Base-by-base conservation (phyloP, 35 echinoderm and acorn worm genomes). In the Eucidaris tribuloides region DNA sequence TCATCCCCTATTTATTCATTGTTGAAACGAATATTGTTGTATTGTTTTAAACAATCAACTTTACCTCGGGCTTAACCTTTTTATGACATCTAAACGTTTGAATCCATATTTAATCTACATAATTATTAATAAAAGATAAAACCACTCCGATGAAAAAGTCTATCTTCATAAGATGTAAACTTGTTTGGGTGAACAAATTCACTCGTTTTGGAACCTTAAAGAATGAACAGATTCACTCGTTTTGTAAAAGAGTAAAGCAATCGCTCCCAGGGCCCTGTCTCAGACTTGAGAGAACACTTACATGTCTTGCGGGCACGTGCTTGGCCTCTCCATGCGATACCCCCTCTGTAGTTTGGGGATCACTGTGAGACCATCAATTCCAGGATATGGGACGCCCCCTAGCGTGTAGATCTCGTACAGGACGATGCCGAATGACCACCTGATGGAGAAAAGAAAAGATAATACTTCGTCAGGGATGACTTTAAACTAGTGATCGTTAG, bases 351-450 rank as follows among this genome's bases (percentile, higher is more conserved):
- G 63, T 72, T 89, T 83, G 15, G 83, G 33, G 13, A 97, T 81
- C 2, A 93, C 82, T 18, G 68, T 50, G 5, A 72, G 42, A n/a
- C 89, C 94, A 40, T 88, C 86, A 41, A 97, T 55, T 9, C 86
- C 86, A 41, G 94, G 94, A 32, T 97, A 97, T 5, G 94, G 94
- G 13, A 88, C 88, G 20, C 86, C 94, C 1, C 94, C 94, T 50
- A 92, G 59, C 22, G 94, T 97, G 24, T 89, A 92, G 17, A 97
- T 89, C 49, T 97, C 94, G 54, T 97, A 96, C 34, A 96, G 45
- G 9, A 96, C 92, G 31, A 96, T 90, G 35, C 92, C 92, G 42
- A 90, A 96, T 7, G 92, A 96, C 92, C 92, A 96, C 28, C 92
- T 96, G 76, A 17, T 33, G 42, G 17, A 9, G 5, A 24, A 48